Percentiles rank a stretch among this genome's conserved stretches.
phyloP scores from a whole-genome alignment of 2,113 vertebrate species.

The Chascanopsetta lugubris region DNA sequence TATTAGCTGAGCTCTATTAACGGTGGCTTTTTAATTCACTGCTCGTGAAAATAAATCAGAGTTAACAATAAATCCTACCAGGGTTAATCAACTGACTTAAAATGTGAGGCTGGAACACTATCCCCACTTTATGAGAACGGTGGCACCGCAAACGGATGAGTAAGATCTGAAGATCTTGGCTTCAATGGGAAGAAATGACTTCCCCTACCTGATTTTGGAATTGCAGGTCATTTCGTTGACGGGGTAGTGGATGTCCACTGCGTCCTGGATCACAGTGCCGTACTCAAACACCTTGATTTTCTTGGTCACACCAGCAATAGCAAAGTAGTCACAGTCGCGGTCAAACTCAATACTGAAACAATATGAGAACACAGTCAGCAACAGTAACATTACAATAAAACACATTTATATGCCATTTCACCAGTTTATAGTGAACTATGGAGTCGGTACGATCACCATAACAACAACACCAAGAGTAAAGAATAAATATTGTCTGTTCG shows the following conservation, averaged over 20 bases:
- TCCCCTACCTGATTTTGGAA: conserved; percentile 96
- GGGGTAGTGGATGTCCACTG: conserved; percentile 99
- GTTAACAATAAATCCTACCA: too few species aligned
- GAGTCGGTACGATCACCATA: too few species aligned
- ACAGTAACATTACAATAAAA: not conserved
- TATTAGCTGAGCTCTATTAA: not conserved
- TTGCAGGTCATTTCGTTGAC: conserved; percentile 99
- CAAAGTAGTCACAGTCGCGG: conserved; percentile 99
- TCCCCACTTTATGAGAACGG: not conserved
- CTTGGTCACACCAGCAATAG: conserved; percentile 98
- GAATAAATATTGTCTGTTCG: not conserved
- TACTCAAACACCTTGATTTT: conserved; percentile 99
- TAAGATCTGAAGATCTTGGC: not conserved
- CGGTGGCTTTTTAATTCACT: not conserved
- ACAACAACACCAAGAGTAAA: too few species aligned
- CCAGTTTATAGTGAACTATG: not conserved
- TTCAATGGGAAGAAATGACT: not conserved
- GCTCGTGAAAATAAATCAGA: not conserved
- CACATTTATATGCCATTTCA: not conserved
- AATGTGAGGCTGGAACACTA: not conserved
- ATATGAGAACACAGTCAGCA: not conserved
- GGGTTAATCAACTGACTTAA: too few species aligned
- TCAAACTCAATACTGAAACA: conserved; percentile 95
- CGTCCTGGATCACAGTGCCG: conserved; percentile 98
- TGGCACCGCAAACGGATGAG: not conserved